These are phyloP conservation scores for Notothenia coriiceps DNA, from an alignment of 2,113 vertebrate species.

Conservation along the genomic window DNA sequence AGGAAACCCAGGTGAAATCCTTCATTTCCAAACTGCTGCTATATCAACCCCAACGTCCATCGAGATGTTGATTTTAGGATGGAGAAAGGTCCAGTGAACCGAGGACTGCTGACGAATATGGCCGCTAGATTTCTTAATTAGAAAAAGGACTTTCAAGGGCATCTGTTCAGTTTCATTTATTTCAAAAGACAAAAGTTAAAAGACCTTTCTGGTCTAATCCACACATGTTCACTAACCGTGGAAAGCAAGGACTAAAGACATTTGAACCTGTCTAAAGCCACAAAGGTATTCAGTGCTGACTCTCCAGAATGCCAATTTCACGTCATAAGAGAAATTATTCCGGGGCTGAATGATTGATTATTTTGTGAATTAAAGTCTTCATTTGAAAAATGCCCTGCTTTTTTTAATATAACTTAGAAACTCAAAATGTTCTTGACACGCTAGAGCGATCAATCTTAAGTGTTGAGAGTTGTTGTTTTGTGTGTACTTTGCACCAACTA, in stretches of 20 bases:
- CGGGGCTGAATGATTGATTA: neutral
- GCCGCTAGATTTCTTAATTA: conserved; percentile 44
- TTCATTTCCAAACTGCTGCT: conserved; percentile 25
- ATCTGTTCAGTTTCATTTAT: conserved; percentile 53
- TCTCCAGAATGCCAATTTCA: no score
- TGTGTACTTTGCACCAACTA: no score
- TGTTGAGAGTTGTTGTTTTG: no score
- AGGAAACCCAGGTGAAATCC: conserved; percentile 36
- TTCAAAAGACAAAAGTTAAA: conserved; percentile 33
- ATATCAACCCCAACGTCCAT: conserved; percentile 14
- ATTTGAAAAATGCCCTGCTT: neutral
- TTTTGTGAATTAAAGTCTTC: neutral
- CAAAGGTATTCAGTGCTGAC: neutral
- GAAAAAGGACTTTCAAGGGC: conserved; percentile 57
- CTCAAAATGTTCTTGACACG: no score
- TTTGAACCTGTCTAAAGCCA: conserved; percentile 1
- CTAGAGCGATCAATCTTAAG: no score
- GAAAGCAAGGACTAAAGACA: conserved; percentile 26
- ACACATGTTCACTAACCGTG: conserved; percentile 40
- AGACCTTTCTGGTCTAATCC: conserved; percentile 46
- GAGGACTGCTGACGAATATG: conserved; percentile 32
- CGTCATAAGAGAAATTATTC: neutral
- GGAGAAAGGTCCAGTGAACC: conserved; percentile 14
- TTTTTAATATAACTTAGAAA: no score
- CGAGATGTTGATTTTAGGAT: conserved; percentile 43